phyloP scores from a whole-genome alignment of 2,797 vertebrate genomes.

The Vespertilio murinus region DNA sequence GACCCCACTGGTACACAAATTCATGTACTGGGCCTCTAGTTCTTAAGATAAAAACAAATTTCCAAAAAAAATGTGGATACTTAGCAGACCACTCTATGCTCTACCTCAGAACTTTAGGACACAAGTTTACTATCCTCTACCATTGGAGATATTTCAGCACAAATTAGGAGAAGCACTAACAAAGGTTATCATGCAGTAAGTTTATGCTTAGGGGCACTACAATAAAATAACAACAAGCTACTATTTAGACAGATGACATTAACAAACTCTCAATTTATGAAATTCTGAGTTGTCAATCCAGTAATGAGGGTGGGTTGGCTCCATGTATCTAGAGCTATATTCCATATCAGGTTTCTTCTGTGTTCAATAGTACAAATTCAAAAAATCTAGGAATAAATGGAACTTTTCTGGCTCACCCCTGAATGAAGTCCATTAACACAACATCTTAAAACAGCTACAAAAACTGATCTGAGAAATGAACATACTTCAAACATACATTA shows the following conservation, averaged over 20 bases:
- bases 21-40: no score
- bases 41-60: slow-evolving; percentile 4
- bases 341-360: neutral
- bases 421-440: neutral
- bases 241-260: neutral
- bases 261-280: neutral
- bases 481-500: neutral
- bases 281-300: neutral
- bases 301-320: neutral
- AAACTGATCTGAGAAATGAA: neutral
- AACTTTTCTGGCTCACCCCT: slow-evolving; percentile 6
- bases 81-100: neutral
- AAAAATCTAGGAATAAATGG: neutral
- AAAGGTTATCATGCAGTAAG: neutral
- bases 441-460: neutral
- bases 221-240: neutral
- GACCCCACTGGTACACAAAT: no score
- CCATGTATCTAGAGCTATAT: neutral
- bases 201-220: neutral
- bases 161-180: neutral
- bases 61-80: neutral
- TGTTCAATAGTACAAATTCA: neutral
- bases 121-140: neutral
- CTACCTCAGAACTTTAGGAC: neutral
- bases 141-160: neutral